Evolutionary conservation across 37 sponge, comb jelly and placozoan species (phyloP).

Genomic region (Theonella swinhoei): DNA sequence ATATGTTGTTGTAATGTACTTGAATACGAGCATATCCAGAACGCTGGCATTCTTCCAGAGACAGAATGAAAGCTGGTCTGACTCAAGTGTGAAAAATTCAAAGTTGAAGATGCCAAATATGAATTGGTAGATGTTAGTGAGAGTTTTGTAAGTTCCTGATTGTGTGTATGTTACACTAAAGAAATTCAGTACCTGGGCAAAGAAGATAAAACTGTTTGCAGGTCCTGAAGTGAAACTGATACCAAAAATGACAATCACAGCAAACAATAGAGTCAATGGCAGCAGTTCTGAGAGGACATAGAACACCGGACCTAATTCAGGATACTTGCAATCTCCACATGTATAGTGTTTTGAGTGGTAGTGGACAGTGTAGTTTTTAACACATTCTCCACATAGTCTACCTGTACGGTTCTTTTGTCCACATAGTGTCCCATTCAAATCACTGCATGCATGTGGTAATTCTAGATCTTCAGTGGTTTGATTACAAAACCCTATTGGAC

Average conservation of each 20-base stretch:
- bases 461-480: no score
- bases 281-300: constrained; percentile 35
- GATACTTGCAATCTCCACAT: background rate
- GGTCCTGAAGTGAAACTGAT: constrained; percentile 31
- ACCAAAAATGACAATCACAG: constrained; percentile 9
- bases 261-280: constrained; percentile 31
- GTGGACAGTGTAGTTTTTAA: constrained; percentile 1
- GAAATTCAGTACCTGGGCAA: constrained; percentile 27
- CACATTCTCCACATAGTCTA: constrained; percentile 32
- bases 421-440: constrained; percentile 18
- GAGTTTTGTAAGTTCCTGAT: background rate
- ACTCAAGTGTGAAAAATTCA: constrained; percentile 30
- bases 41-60: constrained; percentile 22
- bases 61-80: constrained; percentile 44
- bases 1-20: constrained; percentile 33
- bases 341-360: constrained; percentile 37
- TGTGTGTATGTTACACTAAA: constrained; percentile 1
- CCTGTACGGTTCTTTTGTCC: constrained; percentile 24
- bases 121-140: constrained; percentile 13
- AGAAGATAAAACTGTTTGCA: constrained; percentile 26
- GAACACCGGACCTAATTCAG: constrained; percentile 2
- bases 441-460: constrained; percentile 3
- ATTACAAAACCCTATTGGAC: constrained; percentile 38
- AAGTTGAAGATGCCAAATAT: constrained; percentile 38
- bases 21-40: constrained; percentile 34